Percentiles rank a stretch among this genome's conserved stretches.
These are phyloP conservation scores for Diabrotica undecimpunctata DNA, from an alignment of 1,140 invertebrate species.

Conservation along the genomic window DNA sequence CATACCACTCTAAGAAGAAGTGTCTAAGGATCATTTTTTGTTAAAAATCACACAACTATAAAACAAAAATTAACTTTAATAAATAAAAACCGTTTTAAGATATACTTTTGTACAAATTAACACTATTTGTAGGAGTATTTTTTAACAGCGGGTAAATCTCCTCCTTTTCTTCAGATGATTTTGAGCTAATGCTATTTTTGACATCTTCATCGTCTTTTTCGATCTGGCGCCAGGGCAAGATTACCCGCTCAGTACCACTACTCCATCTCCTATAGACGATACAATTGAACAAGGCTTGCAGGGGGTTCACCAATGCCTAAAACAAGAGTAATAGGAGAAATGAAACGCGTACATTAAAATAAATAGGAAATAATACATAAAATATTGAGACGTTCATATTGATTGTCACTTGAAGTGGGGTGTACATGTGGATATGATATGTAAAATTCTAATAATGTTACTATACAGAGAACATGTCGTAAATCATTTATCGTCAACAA, in stretches of 20 bases:
- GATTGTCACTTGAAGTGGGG: too few species aligned
- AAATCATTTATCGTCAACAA: too few species aligned
- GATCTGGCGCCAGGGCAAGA: constrained; percentile 39
- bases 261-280: constrained; percentile 72
- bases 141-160: constrained; percentile 38
- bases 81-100: constrained; percentile 3
- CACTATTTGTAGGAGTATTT: constrained; percentile 29
- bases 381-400: too few species aligned
- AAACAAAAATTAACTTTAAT: neutral
- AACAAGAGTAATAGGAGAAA: constrained; percentile 38
- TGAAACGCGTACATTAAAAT: too few species aligned
- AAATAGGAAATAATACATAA: too few species aligned
- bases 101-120: constrained; percentile 34
- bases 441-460: too few species aligned
- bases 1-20: too few species aligned
- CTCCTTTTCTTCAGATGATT: constrained; percentile 20
- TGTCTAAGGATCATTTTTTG: too few species aligned
- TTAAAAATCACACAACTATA: neutral
- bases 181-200: constrained; percentile 7
- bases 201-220: constrained; percentile 18
- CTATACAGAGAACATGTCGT: too few species aligned
- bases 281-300: constrained; percentile 77
- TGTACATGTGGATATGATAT: too few species aligned
- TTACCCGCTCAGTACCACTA: constrained; percentile 44
- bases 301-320: constrained; percentile 74